These are phyloP conservation scores for Drosophila pullipes DNA, from an alignment of 2,888 invertebrate species.

Conservation along the genomic window DNA sequence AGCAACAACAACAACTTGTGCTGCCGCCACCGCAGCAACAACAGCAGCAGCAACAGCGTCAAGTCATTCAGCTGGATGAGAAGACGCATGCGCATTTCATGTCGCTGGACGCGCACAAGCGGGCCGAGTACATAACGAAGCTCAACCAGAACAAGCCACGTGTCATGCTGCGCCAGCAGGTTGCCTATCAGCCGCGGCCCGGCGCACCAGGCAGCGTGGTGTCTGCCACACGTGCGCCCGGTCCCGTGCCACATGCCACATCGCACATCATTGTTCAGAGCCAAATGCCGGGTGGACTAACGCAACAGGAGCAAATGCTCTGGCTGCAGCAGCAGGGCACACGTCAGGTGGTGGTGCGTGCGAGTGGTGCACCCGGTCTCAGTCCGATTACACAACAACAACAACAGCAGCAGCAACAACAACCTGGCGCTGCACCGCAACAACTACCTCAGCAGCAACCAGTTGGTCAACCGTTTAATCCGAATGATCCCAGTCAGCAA, in stretches of 20 bases:
- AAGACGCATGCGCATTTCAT: constrained; percentile 93
- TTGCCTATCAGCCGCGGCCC: constrained; percentile 84
- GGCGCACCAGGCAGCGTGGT: constrained; percentile 85
- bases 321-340: constrained; percentile 90
- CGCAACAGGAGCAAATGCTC: constrained; percentile 88
- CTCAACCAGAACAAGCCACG: constrained; percentile 89
- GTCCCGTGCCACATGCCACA: constrained; percentile 82
- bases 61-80: constrained; percentile 92
- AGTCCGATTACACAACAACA: constrained; percentile 83
- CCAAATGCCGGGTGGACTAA: constrained; percentile 89
- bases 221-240: constrained; percentile 86
- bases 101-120: constrained; percentile 92
- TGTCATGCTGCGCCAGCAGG: constrained; percentile 87
- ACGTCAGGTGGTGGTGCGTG: constrained; percentile 87
- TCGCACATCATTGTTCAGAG: constrained; percentile 89
- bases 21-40: constrained; percentile 69
- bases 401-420: constrained; percentile 64
- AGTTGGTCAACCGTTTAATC: constrained; percentile 70
- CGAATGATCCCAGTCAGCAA: constrained; percentile 84
- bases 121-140: constrained; percentile 92
- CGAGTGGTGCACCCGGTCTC: constrained; percentile 83
- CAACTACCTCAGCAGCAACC: constrained; percentile 62
- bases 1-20: constrained; percentile 75
- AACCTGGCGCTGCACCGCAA: constrained; percentile 44
- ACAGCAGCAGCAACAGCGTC: constrained; percentile 86